Conservation (phyloP, 2,888 invertebrate species). For the Prosopocoilus inquinatus region DNA sequence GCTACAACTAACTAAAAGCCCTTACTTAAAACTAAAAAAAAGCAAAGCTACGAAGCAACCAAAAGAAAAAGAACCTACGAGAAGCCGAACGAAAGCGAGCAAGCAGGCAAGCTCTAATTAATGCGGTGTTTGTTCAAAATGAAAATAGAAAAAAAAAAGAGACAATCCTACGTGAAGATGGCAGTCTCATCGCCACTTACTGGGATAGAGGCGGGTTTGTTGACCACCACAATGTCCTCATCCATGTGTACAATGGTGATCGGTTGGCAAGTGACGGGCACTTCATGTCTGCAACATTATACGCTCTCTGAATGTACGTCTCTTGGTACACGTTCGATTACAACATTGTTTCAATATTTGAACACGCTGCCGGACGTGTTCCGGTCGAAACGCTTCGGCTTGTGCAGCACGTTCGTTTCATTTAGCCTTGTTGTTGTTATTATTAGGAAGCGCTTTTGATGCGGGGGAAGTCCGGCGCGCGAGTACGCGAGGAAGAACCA, state of each 20-base stretch:
- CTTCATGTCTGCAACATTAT: constrained; percentile 89
- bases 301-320: constrained; percentile 29
- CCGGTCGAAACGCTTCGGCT: too few species aligned
- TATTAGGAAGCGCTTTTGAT: too few species aligned
- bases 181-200: constrained; percentile 91
- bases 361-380: neutral
- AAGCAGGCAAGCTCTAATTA: neutral
- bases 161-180: constrained; percentile 48
- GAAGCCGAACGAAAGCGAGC: neutral
- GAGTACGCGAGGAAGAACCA: too few species aligned
- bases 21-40: too few species aligned
- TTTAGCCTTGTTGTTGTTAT: too few species aligned
- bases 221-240: constrained; percentile 98
- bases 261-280: constrained; percentile 95
- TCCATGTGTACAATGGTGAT: constrained; percentile 97
- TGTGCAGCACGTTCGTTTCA: too few species aligned
- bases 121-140: neutral
- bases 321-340: constrained; percentile 23
- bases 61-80: neutral
- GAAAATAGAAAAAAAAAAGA: neutral
- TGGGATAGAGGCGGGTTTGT: constrained; percentile 99
- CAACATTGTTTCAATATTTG: neutral
- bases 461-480: too few species aligned
- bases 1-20: too few species aligned
- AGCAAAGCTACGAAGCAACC: too few species aligned